phyloP scores from a whole-genome alignment of 2,113 vertebrate species.

The Poicephalus gulielmi region DNA sequence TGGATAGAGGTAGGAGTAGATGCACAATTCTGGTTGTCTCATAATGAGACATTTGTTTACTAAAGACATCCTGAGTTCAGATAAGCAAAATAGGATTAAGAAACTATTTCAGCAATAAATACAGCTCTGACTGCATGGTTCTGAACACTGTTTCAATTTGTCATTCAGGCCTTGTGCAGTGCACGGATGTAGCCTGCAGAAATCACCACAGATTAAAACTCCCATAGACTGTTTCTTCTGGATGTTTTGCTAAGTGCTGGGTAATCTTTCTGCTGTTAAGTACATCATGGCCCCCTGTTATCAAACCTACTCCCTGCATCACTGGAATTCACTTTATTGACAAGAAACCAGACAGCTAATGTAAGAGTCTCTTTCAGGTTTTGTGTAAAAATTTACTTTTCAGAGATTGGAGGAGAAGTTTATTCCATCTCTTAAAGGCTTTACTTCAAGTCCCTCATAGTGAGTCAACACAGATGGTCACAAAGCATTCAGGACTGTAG shows the following conservation, averaged over 20 bases:
- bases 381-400: neutral
- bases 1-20: rapidly evolving
- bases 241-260: neutral
- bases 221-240: neutral
- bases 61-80: neutral
- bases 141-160: neutral
- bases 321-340: neutral
- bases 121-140: neutral
- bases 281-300: neutral
- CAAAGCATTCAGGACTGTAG: neutral
- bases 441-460: neutral
- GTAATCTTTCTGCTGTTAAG: neutral
- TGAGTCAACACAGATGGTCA: neutral
- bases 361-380: neutral
- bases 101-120: neutral
- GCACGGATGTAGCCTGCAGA: neutral
- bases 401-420: neutral
- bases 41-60: neutral
- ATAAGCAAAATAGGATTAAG: neutral
- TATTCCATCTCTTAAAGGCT: neutral
- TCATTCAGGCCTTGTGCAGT: neutral
- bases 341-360: neutral
- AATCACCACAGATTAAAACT: neutral
- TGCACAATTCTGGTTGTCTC: rapidly evolving
- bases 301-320: too few species aligned